Percentiles rank a stretch among this genome's conserved stretches.
phyloP scores from a whole-genome alignment of 37 sponge, comb jelly and placozoan genomes.

The Axinella damicornis region DNA sequence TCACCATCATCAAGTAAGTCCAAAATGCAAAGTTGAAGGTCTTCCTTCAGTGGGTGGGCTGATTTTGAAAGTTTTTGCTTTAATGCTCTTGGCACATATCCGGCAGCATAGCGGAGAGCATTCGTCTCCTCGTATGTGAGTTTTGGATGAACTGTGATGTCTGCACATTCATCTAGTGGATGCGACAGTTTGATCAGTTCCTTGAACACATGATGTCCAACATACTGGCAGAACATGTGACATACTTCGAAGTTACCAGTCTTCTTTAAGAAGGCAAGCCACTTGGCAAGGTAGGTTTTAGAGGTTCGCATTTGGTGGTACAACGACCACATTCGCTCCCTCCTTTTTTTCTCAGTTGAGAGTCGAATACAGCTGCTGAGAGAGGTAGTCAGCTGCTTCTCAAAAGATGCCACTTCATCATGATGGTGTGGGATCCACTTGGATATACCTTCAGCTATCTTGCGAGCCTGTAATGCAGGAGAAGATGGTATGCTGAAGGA shows the following conservation, averaged over 20 bases:
- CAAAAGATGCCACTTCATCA: background rate
- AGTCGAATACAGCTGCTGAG: background rate
- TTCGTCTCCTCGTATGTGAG: conserved; percentile 19
- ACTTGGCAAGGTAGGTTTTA: background rate
- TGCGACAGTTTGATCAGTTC: conserved; percentile 3
- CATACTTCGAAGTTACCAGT: background rate
- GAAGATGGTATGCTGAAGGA: background rate
- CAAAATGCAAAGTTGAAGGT: conserved; percentile 24
- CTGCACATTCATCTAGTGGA: background rate
- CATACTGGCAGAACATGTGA: conserved; percentile 21
- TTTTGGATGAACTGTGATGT: background rate
- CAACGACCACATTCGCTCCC: conserved; percentile 10
- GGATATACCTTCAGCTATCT: background rate
- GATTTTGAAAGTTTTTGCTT: conserved; percentile 27
- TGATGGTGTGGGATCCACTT: conserved; percentile 17
- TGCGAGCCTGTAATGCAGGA: background rate
- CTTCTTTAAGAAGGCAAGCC: background rate
- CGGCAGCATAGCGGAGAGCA: conserved; percentile 41
- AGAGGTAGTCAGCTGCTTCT: background rate
- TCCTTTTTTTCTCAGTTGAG: background rate
- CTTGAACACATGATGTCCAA: conserved; percentile 30
- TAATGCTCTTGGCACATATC: conserved; percentile 29
- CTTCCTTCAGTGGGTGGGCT: conserved; percentile 12
- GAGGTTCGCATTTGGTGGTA: conserved; percentile 21
- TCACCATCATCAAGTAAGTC: conserved; percentile 16